Evolutionary conservation across 2,113 vertebrate species (phyloP), one percentile per base, ranked within the genome.

Genomic region (Toxotes jaculatrix): DNA sequence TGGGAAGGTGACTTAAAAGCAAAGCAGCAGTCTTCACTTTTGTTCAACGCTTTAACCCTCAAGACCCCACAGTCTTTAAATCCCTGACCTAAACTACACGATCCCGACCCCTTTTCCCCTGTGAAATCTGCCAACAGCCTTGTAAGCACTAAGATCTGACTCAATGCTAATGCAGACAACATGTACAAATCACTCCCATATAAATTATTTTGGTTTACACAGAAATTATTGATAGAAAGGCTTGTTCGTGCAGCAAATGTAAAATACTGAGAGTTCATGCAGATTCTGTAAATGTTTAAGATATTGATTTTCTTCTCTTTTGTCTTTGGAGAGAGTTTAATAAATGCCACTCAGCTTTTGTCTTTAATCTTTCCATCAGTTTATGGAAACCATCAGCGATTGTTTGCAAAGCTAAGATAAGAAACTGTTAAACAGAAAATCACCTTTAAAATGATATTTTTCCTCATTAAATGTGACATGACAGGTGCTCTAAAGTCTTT

Each of bases 131-230:
- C 21, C 51, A 32, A 19, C 21, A 55, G 14, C 60, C 66, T 12
- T 43, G 36, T 78, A 57, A 80, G 77, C 36, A 34, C 19, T 11
- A 34, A 60, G 72, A 71, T 53, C 53, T 36, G 51, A 71, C 36
- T 42, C 17, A 43, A 10, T 6, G 53, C 31, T 71, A 49, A 53
- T 55, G 36, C 51, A 4, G 34, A 32, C 55, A 21, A 23, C 51
- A 45, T 12, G 4, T 34, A 17, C 56, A 59, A 7, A 60, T 63
- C 49, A 13, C 13, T 40, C 31, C 32, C 59, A 53, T 9, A 53
- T 73, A 0, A 61, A 16, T 56, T 11, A 63, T 60, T 31, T 47
- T 36, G 53, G 53, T 53, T 51, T 10, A 34, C 40, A 64, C 40
- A 27, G 7, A 40, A 47, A 21, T 73, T 5, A 66, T 31, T 61